Percentiles rank a stretch among this genome's conserved stretches.
These are phyloP conservation scores for Epizoanthus ramosus DNA, from an alignment of 92 coral and sea anemone species.

Conservation along the genomic window DNA sequence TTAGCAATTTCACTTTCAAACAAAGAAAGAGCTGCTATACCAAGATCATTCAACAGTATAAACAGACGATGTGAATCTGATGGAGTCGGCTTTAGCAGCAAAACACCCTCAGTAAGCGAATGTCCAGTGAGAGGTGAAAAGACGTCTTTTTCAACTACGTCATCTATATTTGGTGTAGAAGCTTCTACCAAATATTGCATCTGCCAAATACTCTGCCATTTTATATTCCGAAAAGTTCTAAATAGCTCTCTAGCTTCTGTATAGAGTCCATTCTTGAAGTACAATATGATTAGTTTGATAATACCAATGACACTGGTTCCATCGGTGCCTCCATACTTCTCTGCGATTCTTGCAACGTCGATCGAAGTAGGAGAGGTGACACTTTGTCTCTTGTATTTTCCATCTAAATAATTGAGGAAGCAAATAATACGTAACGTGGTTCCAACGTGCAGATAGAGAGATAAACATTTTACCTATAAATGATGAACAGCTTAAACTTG, in stretches of 20 bases:
- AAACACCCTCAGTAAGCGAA: background rate
- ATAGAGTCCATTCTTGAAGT: background rate
- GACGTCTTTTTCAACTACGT: background rate
- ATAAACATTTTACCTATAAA: no score
- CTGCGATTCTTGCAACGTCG: no score
- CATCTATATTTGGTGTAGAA: background rate
- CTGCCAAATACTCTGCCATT: background rate
- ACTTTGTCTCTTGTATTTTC: no score
- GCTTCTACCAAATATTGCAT: background rate
- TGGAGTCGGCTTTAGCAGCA: background rate
- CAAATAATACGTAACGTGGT: no score
- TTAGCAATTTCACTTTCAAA: background rate
- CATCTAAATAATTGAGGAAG: no score
- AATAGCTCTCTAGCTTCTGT: background rate
- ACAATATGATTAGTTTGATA: no score
- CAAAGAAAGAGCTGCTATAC: background rate
- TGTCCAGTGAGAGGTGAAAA: background rate
- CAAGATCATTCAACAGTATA: slow-evolving; percentile 4
- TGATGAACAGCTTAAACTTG: no score
- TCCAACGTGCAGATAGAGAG: no score
- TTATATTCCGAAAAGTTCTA: background rate
- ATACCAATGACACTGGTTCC: no score
- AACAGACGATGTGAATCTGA: background rate
- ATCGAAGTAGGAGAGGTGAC: no score
- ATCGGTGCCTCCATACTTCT: no score